These are phyloP conservation scores for Furnarius figulus DNA, from an alignment of 2,113 vertebrate genomes.

Conservation along the genomic window DNA sequence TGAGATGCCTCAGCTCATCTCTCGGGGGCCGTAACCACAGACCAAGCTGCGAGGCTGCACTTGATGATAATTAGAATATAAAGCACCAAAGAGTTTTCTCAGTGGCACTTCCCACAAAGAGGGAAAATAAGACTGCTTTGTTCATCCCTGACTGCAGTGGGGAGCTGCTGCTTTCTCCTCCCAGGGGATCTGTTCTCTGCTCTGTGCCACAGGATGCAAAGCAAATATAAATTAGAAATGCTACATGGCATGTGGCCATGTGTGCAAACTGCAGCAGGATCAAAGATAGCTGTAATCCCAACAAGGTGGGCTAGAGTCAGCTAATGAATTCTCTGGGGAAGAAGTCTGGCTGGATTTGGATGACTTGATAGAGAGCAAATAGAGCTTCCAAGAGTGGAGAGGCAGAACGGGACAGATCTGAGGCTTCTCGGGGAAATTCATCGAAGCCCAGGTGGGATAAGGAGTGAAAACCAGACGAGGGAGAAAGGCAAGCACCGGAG, in stretches of 20 bases:
- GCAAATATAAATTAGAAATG: background rate
- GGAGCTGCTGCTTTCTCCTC: background rate
- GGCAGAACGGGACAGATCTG: rapidly evolving
- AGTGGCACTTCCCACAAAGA: background rate
- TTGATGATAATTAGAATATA: background rate
- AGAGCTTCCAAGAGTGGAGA: background rate
- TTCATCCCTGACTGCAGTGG: background rate
- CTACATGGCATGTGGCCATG: background rate
- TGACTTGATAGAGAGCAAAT: background rate
- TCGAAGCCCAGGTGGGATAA: background rate
- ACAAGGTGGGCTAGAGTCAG: background rate
- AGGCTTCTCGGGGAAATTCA: background rate
- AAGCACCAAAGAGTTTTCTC: background rate
- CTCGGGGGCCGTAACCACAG: background rate
- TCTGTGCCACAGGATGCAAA: background rate
- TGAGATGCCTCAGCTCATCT: background rate
- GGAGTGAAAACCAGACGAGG: background rate
- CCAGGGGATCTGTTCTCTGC: background rate
- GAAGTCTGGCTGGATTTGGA: background rate
- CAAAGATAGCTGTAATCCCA: background rate
- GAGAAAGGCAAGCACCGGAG: background rate
- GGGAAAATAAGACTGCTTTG: background rate
- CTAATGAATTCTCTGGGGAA: background rate
- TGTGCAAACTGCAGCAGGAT: background rate
- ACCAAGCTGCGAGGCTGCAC: background rate